A percentile compares a stretch with the other conserved stretches of the same genome.
phyloP scores from a whole-genome alignment of 2,888 invertebrate species.

The Dasypolia templi region DNA sequence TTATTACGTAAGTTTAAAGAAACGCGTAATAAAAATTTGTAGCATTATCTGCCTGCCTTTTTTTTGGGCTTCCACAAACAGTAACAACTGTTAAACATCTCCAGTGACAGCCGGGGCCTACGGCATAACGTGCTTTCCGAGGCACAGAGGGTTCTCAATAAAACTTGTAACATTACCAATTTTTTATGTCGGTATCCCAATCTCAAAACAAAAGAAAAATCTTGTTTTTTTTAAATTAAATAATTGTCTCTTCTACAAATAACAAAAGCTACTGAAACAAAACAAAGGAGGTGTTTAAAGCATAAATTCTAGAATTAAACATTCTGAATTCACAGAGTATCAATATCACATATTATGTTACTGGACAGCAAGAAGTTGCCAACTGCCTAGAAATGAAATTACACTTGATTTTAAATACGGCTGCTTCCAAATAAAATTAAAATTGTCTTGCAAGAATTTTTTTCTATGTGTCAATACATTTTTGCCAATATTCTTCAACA shows the following conservation, averaged over 20 bases:
- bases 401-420: background rate
- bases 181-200: background rate
- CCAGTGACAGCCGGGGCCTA: too few relatives aligned
- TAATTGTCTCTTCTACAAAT: conserved; percentile 16
- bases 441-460: background rate
- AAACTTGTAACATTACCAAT: background rate
- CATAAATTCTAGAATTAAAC: conserved; percentile 33
- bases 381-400: conserved; percentile 31
- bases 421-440: background rate
- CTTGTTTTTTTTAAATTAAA: background rate
- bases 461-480: too few relatives aligned
- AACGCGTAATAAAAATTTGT: too few relatives aligned
- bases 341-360: conserved; percentile 59
- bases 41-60: background rate
- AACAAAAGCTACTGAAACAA: conserved; percentile 32
- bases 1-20: background rate
- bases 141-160: background rate
- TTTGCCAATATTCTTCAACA: too few relatives aligned
- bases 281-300: conserved; percentile 10
- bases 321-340: conserved; percentile 54
- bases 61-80: too few relatives aligned
- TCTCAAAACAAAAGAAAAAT: background rate
- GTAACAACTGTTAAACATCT: background rate
- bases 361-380: conserved; percentile 40
- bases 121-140: too few relatives aligned